phyloP scores from a whole-genome alignment of 2,797 vertebrate genomes.

The Catostomus latipinnis region DNA sequence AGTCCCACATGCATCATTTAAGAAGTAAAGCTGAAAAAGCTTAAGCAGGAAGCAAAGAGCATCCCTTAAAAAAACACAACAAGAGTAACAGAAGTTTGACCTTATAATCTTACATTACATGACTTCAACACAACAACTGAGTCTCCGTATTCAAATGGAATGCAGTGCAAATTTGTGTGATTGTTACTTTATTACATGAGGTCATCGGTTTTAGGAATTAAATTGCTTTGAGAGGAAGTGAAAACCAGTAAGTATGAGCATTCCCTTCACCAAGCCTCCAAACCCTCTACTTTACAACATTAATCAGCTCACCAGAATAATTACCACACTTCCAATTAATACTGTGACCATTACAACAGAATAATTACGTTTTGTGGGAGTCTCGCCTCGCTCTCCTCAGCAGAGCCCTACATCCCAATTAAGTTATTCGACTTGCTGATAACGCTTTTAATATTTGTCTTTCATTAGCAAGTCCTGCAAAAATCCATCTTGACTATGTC shows the following conservation, averaged over 20 bases:
- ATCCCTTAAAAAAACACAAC: background rate
- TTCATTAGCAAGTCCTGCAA: constrained; percentile 16
- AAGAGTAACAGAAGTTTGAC: background rate
- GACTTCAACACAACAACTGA: background rate
- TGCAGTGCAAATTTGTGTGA: background rate
- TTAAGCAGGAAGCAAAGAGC: background rate
- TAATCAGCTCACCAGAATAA: constrained; percentile 37
- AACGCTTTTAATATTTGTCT: constrained; percentile 32
- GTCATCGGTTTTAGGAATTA: background rate
- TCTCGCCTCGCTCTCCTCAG: background rate
- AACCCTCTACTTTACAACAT: constrained; percentile 17
- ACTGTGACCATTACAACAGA: constrained; percentile 34
- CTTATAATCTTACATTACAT: constrained; percentile 1
- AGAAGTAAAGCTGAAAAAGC: background rate
- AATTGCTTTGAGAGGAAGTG: background rate
- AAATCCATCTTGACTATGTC: background rate
- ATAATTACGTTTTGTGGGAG: constrained; percentile 34
- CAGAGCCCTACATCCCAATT: constrained; percentile 17
- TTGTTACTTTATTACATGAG: background rate
- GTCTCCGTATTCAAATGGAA: background rate
- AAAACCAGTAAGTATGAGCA: background rate
- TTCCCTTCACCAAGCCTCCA: background rate
- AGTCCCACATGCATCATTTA: background rate
- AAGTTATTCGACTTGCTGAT: constrained; percentile 9
- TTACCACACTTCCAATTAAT: constrained; percentile 37